Conservation (phyloP, 2,113 vertebrate genomes). For the Ciconia boyciana region DNA sequence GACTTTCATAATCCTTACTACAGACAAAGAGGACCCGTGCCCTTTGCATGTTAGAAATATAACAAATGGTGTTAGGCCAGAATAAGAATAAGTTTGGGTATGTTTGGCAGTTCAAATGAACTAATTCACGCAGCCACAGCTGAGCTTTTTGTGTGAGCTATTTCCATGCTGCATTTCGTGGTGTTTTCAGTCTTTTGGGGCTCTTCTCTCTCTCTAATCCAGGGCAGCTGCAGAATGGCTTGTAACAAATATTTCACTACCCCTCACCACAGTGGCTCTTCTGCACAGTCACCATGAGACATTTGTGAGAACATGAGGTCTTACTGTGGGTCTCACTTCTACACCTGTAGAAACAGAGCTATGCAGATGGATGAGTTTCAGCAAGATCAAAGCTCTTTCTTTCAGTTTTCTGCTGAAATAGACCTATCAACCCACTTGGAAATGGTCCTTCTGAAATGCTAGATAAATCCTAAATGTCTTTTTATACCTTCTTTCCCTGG, state of each 20-base stretch:
- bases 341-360: not conserved
- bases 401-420: not conserved
- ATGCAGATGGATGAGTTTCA: not conserved
- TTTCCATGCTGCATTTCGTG: not conserved
- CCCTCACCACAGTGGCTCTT: not conserved
- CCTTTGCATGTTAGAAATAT: not conserved
- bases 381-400: not conserved
- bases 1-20: not conserved
- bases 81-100: not conserved
- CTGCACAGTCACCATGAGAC: not conserved
- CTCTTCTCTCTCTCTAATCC: not conserved
- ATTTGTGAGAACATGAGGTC: not conserved
- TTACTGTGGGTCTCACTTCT: not conserved
- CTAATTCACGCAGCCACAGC: not conserved
- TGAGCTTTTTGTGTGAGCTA: not conserved
- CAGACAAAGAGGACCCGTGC: not conserved
- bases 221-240: not conserved
- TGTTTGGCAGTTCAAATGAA: not conserved
- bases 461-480: not conserved
- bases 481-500: not conserved
- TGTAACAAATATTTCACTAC: not conserved
- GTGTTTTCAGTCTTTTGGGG: not conserved
- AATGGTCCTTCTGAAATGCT: not conserved
- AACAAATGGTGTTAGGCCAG: not conserved
- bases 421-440: rapidly evolving